Base-by-base conservation (phyloP, 2,888 invertebrate genomes). In the Ferrisia virgata region DNA sequence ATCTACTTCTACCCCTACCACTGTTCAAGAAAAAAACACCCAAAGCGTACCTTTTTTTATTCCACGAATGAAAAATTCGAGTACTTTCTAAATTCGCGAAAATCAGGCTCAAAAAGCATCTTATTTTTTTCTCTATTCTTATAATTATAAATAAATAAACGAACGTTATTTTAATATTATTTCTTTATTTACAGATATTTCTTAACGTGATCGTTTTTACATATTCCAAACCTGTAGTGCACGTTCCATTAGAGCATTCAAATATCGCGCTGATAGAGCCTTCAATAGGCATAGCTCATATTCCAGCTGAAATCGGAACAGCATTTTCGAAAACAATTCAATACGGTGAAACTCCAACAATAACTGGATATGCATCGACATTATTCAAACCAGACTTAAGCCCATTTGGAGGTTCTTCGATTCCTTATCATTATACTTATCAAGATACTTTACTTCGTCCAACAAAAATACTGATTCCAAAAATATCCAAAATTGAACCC, bases 221-320 rank as follows among this genome's bases (percentile, higher is more conserved):
- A 13, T 31, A 47, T 3, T 43, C 53, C n/a, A 80, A 80, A 4
- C 80, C 80, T 31, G 1, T 47, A 31, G n/a, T 53, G n/a, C 47
- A 31, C 28, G 80, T 80, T 18, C 33, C 31, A 31, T 9, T 83
- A 15, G 43, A 39, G 0, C 28, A 15, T 8, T 69, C 76, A 2
- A 72, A 28, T 3, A 22, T 81, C n/a, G 8, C 58, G 5, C 18
- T 33, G 5, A 47, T 25, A n/a, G 72, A 39, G 31, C 43, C 83
- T 1, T 31, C 83, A 0, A n/a, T 83, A 22, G 76, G 76, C 33
- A 40, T 83, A 9, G 83, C 72, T 43, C 83, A 83, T 33, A 91
- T 92, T 88, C 87, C 89, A 69, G 86, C 87, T 85, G 88, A 87
- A 86, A 86, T 85, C 2, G 85, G 87, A 85, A 85, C 87, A 85